phyloP scores from a whole-genome alignment of 37 sponge, comb jelly and placozoan species.

The Chondrilla cf. caribensis region DNA sequence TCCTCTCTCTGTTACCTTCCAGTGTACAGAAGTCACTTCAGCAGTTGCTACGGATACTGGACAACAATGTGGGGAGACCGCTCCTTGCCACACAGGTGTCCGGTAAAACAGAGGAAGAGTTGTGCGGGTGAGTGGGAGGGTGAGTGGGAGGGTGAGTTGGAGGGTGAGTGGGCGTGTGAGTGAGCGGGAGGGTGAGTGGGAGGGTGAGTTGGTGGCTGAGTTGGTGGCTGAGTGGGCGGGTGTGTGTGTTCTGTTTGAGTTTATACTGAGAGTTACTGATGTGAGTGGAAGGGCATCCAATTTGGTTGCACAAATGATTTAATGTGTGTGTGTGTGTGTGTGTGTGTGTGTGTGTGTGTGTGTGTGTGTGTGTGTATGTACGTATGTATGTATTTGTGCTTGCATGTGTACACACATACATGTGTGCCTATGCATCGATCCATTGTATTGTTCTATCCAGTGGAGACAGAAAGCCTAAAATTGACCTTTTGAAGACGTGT shows the following conservation, averaged over 20 bases:
- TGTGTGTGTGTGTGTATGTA: neutral
- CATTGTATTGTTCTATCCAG: conserved; percentile 19
- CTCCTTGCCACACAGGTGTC: conserved; percentile 59
- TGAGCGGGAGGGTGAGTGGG: neutral
- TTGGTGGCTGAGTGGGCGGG: neutral
- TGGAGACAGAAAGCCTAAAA: conserved; percentile 81
- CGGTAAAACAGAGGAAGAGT: conserved; percentile 35
- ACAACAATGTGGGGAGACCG: conserved; percentile 68
- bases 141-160: conserved; percentile 15
- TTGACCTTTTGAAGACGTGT: conserved; percentile 93
- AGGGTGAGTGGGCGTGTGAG: neutral
- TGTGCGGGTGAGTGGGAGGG: conserved; percentile 18
- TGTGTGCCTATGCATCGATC: conserved; percentile 10
- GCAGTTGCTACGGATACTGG: conserved; percentile 72
- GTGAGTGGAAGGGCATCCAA: no score
- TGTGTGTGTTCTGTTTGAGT: conserved; percentile 2
- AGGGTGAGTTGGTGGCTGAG: neutral
- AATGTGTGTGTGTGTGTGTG: no score
- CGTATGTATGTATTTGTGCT: no score
- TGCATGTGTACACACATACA: no score
- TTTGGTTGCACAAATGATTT: no score
- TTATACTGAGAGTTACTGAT: neutral
- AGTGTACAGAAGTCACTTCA: conserved; percentile 84
- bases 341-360: neutral
- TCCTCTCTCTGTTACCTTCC: neutral